These are phyloP conservation scores for Creontiades dilutus DNA, from an alignment of 2,888 invertebrate species.

Conservation along the genomic window DNA sequence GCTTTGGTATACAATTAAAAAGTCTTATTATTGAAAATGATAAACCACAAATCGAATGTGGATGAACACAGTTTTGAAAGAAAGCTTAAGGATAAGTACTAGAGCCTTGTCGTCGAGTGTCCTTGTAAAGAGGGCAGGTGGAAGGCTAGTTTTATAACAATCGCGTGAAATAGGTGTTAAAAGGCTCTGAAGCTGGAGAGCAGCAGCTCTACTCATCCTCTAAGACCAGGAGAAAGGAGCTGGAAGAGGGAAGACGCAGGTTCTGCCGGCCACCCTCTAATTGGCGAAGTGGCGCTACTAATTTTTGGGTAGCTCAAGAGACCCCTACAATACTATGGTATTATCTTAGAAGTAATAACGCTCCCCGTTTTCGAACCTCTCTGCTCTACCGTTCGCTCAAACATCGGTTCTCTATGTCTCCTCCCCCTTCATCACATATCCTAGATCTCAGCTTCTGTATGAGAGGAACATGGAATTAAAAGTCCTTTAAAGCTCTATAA, in stretches of 20 bases:
- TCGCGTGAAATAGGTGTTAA: slow-evolving; percentile 7
- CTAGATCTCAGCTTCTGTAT: too few relatives aligned
- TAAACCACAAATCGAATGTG: too few relatives aligned
- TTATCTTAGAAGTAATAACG: slow-evolving; percentile 56
- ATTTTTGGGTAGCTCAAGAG: slow-evolving; percentile 67
- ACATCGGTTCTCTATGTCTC: neutral
- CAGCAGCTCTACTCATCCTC: neutral
- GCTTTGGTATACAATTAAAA: too few relatives aligned
- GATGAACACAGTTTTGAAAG: too few relatives aligned
- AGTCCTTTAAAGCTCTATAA: too few relatives aligned
- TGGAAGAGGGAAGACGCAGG: neutral
- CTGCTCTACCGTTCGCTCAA: neutral
- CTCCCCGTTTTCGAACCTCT: slow-evolving; percentile 2
- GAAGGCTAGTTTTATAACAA: neutral
- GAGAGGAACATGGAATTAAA: too few relatives aligned
- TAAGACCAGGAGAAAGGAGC: neutral
- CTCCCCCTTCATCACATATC: neutral
- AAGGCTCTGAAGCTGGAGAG: neutral
- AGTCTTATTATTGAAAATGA: too few relatives aligned
- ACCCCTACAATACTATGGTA: slow-evolving; percentile 56
- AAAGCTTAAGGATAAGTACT: too few relatives aligned
- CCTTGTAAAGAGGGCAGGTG: too few relatives aligned
- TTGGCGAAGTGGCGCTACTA: slow-evolving; percentile 66
- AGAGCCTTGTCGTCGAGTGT: too few relatives aligned
- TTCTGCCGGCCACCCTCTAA: slow-evolving; percentile 2